These are phyloP conservation scores for Orthonychiurus folsomi DNA, from an alignment of 2,888 invertebrate genomes.

Conservation along the genomic window DNA sequence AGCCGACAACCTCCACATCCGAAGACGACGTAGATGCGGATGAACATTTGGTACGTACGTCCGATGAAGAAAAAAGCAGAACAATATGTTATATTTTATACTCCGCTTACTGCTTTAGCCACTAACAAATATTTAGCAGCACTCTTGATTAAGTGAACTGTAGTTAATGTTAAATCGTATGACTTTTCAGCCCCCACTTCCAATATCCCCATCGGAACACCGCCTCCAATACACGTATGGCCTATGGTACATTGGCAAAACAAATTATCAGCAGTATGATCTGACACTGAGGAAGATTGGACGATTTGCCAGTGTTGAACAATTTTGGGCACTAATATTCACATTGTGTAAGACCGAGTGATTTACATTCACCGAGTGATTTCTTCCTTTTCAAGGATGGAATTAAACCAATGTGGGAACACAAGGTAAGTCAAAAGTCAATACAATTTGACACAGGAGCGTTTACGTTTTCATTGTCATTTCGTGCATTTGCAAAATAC, in stretches of 20 bases:
- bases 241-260: conserved; percentile 75
- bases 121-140: no score
- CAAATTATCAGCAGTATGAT: conserved; percentile 53
- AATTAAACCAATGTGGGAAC: conserved; percentile 99
- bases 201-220: conserved; percentile 76
- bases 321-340: conserved; percentile 96
- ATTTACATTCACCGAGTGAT: conserved; percentile 81
- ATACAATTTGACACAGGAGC: no score
- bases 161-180: not conserved
- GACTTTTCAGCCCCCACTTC: conserved; percentile 52
- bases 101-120: no score
- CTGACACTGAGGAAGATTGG: conserved; percentile 82
- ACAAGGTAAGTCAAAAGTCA: conserved; percentile 29
- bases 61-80: no score
- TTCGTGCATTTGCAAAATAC: no score
- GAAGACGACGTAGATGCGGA: conserved; percentile 39
- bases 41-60: conserved; percentile 40
- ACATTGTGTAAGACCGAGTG: conserved; percentile 79
- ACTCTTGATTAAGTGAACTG: not conserved
- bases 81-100: no score
- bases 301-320: conserved; percentile 84
- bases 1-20: not conserved
- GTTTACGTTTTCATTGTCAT: not conserved
- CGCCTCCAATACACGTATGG: conserved; percentile 87
- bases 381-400: conserved; percentile 96